Base-by-base conservation (phyloP, 2,113 vertebrate species). In the Argyrosomus japonicus region DNA sequence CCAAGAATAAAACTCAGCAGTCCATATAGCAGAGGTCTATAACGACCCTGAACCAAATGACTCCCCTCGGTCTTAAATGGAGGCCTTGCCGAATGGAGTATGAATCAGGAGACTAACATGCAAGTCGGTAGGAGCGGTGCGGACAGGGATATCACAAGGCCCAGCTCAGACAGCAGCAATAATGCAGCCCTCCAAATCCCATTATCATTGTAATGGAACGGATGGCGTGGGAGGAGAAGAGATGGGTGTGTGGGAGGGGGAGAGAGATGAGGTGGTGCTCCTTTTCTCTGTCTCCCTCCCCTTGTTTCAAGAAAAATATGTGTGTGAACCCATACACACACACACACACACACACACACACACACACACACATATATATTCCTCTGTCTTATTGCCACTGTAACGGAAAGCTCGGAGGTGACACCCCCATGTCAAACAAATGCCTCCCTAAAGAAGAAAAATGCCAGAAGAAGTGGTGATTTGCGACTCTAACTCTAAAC, bases 181-280 rank as follows among this genome's bases (percentile, higher is more conserved):
- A 93, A 94, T 85, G 88, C 81, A 88, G 77, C 77, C 89, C 89
- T 91, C 91, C 87, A 91, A 91, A 95, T 94, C 93, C 93, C 90
- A 93, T 94, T 94, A 94, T 87, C 92, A 92, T 90, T 87, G 91
- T 91, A 93, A 94, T 94, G 85, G 90, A 84, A 93, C 48, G 83
- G 87, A 89, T 88, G 89, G 88, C 15, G 81, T 88, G 86, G 90
- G 90, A 89, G 89, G 82, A 84, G 83, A 87, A 75, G 79, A 63
- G 68, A 88, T 85, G 58, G 88, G 68, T 83, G 84, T 56, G 79
- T 83, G 79, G 83, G 82, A 84, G 69, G 70, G 65, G 57, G 72
- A 74, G 82, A 74, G 81, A 75, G 73, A 87, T 84, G 71, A 83
- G 77, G 86, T 73, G 82, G 65, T 75, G 79, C 70, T 77, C 61